Percentiles rank a stretch among this genome's conserved stretches.
These are phyloP conservation scores for Carollia perspicillata DNA, from an alignment of 2,113 vertebrate species.

Conservation along the genomic window DNA sequence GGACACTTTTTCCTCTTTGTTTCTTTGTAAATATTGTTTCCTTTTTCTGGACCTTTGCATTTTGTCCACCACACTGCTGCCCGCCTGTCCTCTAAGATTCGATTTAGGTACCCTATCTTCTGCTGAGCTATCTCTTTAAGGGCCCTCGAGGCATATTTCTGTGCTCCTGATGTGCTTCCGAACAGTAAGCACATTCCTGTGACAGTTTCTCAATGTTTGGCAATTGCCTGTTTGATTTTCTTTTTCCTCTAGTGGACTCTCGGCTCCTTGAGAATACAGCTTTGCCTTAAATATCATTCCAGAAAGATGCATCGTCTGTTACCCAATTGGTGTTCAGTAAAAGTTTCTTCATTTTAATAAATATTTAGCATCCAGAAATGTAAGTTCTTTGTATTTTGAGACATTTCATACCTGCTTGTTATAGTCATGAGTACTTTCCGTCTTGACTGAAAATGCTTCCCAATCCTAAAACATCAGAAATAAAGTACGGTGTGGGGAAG, in stretches of 20 bases:
- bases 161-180: background rate
- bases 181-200: background rate
- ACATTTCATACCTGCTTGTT: background rate
- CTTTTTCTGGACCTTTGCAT: background rate
- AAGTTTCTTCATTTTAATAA: constrained; percentile 21
- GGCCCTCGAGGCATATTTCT: background rate
- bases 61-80: background rate
- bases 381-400: background rate
- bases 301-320: background rate
- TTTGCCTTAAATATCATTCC: background rate
- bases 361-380: background rate
- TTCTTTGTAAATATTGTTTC: background rate
- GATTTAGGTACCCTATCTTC: background rate
- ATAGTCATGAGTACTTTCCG: background rate
- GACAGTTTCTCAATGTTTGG: background rate
- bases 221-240: background rate
- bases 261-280: background rate
- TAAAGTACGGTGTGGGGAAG: background rate
- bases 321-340: background rate
- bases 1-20: background rate
- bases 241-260: background rate
- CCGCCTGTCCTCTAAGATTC: background rate
- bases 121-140: background rate
- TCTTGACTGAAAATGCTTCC: background rate
- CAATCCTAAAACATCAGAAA: background rate